Evolutionary conservation across 2,888 invertebrate species (phyloP).

Genomic region (Cantharis rufa): DNA sequence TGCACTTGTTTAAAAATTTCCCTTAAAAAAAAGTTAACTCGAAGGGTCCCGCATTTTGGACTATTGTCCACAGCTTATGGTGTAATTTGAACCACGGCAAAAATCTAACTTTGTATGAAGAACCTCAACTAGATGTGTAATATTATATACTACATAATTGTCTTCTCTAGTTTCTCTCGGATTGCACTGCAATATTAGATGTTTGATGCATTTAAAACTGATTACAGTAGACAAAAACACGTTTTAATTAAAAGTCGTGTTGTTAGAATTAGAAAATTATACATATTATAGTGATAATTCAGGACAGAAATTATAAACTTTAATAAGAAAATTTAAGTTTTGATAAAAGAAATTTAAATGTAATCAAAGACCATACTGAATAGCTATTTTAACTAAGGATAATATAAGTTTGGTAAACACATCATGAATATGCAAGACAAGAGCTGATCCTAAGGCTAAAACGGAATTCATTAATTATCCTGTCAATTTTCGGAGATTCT

Average conservation of each 20-base stretch:
- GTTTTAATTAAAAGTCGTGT: not conserved
- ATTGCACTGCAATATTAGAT: not conserved
- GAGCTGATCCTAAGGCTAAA: slow-evolving; percentile 33
- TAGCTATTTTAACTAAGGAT: slow-evolving; percentile 51
- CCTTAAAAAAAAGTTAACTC: too few species aligned
- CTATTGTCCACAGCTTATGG: too few species aligned
- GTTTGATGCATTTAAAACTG: not conserved
- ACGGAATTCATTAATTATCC: slow-evolving; percentile 35
- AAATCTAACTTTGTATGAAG: too few species aligned
- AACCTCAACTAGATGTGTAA: too few species aligned
- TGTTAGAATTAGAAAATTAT: not conserved
- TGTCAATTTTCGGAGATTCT: slow-evolving; percentile 25
- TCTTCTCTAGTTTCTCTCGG: not conserved
- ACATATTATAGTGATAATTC: not conserved
- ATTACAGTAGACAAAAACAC: not conserved
- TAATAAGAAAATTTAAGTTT: slow-evolving; percentile 3
- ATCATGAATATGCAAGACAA: slow-evolving; percentile 50
- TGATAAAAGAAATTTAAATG: slow-evolving; percentile 8
- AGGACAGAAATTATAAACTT: not conserved
- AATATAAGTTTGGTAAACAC: slow-evolving; percentile 56
- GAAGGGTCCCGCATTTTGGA: too few species aligned
- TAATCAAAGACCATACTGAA: slow-evolving; percentile 26
- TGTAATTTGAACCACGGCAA: too few species aligned
- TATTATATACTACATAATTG: not conserved
- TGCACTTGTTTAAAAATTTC: too few species aligned